Percentiles rank a stretch among this genome's conserved stretches.
These are phyloP conservation scores for Prunella himalayana DNA, from an alignment of 2,113 vertebrate species.

Conservation along the genomic window DNA sequence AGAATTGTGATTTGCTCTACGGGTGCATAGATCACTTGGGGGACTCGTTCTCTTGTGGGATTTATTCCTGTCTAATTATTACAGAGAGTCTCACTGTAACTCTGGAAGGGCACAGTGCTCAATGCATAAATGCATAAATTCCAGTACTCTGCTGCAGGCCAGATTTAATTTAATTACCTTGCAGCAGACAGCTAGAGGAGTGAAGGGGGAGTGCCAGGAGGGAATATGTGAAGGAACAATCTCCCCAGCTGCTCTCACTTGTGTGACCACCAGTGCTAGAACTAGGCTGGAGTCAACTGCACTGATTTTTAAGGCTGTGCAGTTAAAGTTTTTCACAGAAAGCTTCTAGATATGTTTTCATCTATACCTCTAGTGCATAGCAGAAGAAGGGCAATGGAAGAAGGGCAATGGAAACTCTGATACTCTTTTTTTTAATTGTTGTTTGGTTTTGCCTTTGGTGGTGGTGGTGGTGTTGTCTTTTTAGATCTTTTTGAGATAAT, in stretches of 20 bases:
- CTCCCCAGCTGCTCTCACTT: neutral
- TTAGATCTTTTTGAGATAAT: neutral
- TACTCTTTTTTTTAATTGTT: neutral
- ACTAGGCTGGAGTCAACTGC: neutral
- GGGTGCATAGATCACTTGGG: neutral
- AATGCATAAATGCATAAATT: neutral
- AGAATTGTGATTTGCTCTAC: neutral
- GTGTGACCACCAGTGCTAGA: neutral
- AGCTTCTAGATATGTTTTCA: neutral
- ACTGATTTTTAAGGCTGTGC: neutral
- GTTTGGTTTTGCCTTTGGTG: neutral
- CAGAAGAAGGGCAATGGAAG: neutral
- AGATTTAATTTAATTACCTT: slow-evolving; percentile 16
- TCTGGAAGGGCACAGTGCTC: neutral
- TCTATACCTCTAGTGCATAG: neutral
- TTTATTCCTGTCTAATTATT: neutral
- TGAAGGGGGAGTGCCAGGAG: neutral
- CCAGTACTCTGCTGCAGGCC: neutral
- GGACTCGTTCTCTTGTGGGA: neutral
- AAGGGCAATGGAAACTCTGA: neutral
- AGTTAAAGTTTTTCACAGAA: neutral
- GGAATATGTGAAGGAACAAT: neutral
- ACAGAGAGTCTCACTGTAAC: neutral
- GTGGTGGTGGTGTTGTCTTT: neutral
- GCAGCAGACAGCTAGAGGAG: neutral